These are phyloP conservation scores for Pachydiplax longipennis DNA, from an alignment of 2,888 invertebrate genomes.

Conservation along the genomic window DNA sequence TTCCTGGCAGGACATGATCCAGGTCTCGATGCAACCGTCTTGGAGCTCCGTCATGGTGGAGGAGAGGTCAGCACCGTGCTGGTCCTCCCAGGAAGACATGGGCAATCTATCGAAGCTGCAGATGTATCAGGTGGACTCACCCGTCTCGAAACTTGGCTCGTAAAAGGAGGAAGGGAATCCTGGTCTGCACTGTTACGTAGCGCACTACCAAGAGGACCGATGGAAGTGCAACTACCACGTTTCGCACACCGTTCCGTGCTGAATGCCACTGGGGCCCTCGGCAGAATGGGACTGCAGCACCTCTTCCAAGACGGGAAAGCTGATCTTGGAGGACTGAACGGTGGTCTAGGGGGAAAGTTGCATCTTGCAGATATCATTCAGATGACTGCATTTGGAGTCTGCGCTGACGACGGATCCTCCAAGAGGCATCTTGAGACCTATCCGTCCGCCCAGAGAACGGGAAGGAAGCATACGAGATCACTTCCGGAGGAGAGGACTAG, in stretches of 20 bases:
- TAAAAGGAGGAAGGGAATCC: constrained; percentile 68
- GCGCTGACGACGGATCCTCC: constrained; percentile 74
- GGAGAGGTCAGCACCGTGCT: constrained; percentile 79
- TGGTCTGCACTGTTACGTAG: constrained; percentile 79
- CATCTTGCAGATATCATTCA: constrained; percentile 47
- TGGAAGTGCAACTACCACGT: constrained; percentile 81
- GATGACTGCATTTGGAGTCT: constrained; percentile 79
- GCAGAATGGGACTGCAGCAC: constrained; percentile 82
- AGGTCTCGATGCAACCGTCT: constrained; percentile 81
- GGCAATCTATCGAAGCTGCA: constrained; percentile 74
- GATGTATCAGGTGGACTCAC: constrained; percentile 70
- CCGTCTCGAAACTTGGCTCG: constrained; percentile 73
- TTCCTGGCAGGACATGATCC: constrained; percentile 88
- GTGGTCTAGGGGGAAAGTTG: constrained; percentile 56
- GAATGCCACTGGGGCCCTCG: constrained; percentile 79
- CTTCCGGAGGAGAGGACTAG: neutral
- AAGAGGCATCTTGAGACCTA: constrained; percentile 82
- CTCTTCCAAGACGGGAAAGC: constrained; percentile 79
- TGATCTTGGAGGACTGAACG: constrained; percentile 63
- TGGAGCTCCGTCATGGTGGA: constrained; percentile 71
- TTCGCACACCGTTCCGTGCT: constrained; percentile 75
- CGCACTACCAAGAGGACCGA: constrained; percentile 75
- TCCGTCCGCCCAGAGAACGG: constrained; percentile 66
- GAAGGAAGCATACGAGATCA: neutral
- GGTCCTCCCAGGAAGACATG: constrained; percentile 86